Conservation (phyloP, 2,797 vertebrate genomes). For the Calcarius lapponicus region DNA sequence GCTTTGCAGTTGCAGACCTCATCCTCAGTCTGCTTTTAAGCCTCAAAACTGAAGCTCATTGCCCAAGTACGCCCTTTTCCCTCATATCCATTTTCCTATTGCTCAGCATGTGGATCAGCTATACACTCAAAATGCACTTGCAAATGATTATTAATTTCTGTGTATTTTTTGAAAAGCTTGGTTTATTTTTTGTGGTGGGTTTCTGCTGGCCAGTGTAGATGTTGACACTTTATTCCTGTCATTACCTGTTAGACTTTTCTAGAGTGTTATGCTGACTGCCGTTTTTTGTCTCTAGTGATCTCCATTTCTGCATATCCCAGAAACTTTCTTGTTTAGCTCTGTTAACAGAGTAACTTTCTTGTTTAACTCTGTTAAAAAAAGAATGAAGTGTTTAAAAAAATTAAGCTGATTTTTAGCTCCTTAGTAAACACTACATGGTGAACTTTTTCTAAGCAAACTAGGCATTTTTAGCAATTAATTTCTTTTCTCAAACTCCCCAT, state of each 20-base stretch:
- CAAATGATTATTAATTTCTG: constrained; percentile 7
- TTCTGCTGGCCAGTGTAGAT: neutral
- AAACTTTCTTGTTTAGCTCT: constrained; percentile 20
- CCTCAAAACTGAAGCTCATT: neutral
- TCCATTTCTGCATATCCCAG: neutral
- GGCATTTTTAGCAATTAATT: constrained; percentile 42
- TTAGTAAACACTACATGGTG: constrained; percentile 19
- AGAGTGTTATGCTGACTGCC: neutral
- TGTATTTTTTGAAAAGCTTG: neutral
- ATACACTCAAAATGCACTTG: neutral
- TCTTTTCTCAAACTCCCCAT: constrained; percentile 11
- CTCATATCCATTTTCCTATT: neutral
- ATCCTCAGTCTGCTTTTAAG: neutral
- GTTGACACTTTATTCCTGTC: neutral
- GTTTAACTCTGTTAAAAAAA: neutral
- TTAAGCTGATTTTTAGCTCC: neutral
- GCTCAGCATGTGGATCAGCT: neutral
- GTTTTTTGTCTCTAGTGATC: neutral
- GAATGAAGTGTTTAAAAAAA: neutral
- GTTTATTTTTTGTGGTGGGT: constrained; percentile 22
- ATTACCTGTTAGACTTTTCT: constrained; percentile 27
- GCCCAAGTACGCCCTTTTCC: neutral
- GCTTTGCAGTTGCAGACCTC: neutral
- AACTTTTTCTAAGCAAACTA: neutral
- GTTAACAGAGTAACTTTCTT: neutral